Percentiles rank a stretch among this genome's conserved stretches.
phyloP scores from a whole-genome alignment of 1,140 invertebrate genomes.

The Geopemphigus sp. region DNA sequence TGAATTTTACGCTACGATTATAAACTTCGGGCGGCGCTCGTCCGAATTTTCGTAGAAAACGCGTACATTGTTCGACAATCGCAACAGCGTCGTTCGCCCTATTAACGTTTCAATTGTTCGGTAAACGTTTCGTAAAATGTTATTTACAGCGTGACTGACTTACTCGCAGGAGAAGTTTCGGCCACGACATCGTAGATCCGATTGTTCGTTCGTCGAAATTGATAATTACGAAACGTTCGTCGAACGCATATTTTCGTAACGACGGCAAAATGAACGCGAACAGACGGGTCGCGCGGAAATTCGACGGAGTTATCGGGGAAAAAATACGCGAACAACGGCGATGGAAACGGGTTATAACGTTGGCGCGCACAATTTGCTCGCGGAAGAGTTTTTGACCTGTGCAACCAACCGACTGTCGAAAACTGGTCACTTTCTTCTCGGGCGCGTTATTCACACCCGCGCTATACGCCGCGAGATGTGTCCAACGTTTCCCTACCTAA shows the following conservation, averaged over 20 bases:
- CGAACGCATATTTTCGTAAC: neutral
- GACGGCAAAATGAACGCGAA: neutral
- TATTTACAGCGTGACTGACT: conserved; percentile 7
- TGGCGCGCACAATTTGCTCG: conserved; percentile 10
- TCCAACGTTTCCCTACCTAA: conserved; percentile 42
- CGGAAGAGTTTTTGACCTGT: conserved; percentile 46
- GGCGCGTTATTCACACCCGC: conserved; percentile 47
- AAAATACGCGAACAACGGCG: neutral
- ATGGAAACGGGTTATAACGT: neutral
- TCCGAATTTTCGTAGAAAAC: too few species aligned
- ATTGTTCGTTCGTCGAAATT: neutral
- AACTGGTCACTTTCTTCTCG: conserved; percentile 48
- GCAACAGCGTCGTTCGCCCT: too few species aligned
- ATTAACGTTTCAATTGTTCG: too few species aligned
- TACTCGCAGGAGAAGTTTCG: conserved; percentile 7
- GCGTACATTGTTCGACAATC: too few species aligned
- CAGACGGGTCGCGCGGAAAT: too few species aligned
- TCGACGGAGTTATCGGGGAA: too few species aligned
- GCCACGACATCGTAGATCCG: neutral
- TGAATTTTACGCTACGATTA: too few species aligned
- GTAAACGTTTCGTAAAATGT: too few species aligned
- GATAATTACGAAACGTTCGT: neutral
- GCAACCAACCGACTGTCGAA: conserved; percentile 40
- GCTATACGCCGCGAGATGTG: conserved; percentile 8
- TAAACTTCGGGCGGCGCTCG: too few species aligned